A percentile compares a stretch with the other conserved stretches of the same genome.
phyloP scores from a whole-genome alignment of 2,797 vertebrate genomes.

The Siniperca obscura region DNA sequence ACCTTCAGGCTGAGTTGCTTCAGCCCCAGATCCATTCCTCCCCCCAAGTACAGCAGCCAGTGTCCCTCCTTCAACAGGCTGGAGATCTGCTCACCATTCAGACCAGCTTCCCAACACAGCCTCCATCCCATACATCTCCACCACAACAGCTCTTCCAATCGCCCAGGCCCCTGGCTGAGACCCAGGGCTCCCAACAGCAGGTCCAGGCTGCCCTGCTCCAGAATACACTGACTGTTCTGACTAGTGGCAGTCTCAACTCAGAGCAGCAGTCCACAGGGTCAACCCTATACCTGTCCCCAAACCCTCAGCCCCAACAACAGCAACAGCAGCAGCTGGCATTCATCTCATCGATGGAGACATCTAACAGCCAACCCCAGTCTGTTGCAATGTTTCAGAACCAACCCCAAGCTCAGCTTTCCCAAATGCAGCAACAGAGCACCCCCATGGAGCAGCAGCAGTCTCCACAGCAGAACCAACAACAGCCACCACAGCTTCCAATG shows the following conservation, averaged over 20 bases:
- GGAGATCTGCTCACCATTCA: conserved; percentile 95
- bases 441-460: conserved; percentile 88
- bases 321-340: conserved; percentile 87
- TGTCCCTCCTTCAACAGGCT: conserved; percentile 91
- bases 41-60: conserved; percentile 85
- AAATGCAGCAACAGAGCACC: conserved; percentile 88
- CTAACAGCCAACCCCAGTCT: conserved; percentile 87
- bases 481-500: conserved; percentile 76
- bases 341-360: conserved; percentile 92
- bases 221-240: conserved; percentile 89
- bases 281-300: conserved; percentile 91
- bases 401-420: conserved; percentile 88
- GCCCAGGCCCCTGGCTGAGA: conserved; percentile 90
- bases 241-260: conserved; percentile 86
- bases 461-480: conserved; percentile 77
- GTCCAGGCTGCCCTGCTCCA: conserved; percentile 93
- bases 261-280: conserved; percentile 89
- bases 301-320: conserved; percentile 87
- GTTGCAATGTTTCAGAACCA: conserved; percentile 89
- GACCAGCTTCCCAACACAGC: conserved; percentile 92
- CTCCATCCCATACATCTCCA: conserved; percentile 89
- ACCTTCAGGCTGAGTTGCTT: conserved; percentile 92
- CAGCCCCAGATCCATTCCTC: conserved; percentile 87
- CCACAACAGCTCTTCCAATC: conserved; percentile 96
- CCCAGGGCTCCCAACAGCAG: conserved; percentile 91